phyloP scores from a whole-genome alignment of 2,888 invertebrate species.

The Siphlonurus alternatus region DNA sequence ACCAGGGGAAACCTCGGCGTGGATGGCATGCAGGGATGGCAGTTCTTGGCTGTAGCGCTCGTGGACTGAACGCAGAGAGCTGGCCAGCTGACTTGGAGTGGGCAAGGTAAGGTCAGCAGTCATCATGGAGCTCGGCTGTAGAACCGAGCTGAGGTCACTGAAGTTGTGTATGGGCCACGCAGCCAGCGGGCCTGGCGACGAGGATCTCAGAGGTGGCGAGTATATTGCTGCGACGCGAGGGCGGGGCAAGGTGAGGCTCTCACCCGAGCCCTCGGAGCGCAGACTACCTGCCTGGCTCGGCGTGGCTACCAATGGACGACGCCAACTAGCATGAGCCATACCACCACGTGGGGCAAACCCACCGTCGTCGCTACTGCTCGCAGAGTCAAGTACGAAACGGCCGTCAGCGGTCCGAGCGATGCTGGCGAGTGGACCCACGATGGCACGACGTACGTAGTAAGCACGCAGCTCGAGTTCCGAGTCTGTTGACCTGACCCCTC shows the following conservation, averaged over 20 bases:
- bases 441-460: constrained; percentile 1
- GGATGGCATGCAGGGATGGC: constrained; percentile 51
- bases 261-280: constrained; percentile 44
- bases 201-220: constrained; percentile 31
- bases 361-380: constrained; percentile 56
- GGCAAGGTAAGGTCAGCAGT: constrained; percentile 46
- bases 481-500: constrained; percentile 4
- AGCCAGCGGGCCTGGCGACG: constrained; percentile 46
- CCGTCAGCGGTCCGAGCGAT: constrained; percentile 60
- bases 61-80: constrained; percentile 37
- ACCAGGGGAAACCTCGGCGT: constrained; percentile 40
- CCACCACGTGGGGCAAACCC: constrained; percentile 54
- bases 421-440: constrained; percentile 35
- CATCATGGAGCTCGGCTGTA: constrained; percentile 54
- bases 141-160: constrained; percentile 75
- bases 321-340: constrained; percentile 40
- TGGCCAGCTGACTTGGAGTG: constrained; percentile 43
- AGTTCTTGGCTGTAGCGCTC: constrained; percentile 54
- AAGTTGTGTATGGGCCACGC: constrained; percentile 50
- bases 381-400: constrained; percentile 44
- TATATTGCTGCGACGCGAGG: constrained; percentile 16
- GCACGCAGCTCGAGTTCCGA: not conserved
- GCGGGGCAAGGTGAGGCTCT: constrained; percentile 28
- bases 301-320: constrained; percentile 42
- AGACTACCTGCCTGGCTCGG: constrained; percentile 37